phyloP scores from a whole-genome alignment of 2,113 vertebrate species.

The Glaucidium brasilianum region DNA sequence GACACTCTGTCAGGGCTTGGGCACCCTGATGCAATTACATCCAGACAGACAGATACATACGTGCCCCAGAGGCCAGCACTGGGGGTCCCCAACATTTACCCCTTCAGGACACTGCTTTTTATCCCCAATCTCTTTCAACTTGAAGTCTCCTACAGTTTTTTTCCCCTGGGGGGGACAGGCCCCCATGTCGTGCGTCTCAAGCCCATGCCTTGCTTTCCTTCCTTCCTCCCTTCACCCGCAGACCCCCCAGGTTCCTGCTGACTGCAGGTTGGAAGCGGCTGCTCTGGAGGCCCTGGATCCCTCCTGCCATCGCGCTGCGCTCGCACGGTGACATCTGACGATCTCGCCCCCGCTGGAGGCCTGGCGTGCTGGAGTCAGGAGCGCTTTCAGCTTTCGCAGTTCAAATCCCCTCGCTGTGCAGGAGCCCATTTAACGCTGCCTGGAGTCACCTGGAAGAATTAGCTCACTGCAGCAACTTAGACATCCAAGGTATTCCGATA shows the following conservation, averaged over 20 bases:
- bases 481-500: conserved; percentile 35
- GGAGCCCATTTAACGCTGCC: conserved; percentile 37
- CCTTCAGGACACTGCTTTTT: neutral
- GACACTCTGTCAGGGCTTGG: neutral
- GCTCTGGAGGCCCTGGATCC: neutral
- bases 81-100: neutral
- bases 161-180: accelerated
- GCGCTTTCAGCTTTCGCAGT: conserved; percentile 38
- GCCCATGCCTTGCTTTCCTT: neutral
- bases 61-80: neutral
- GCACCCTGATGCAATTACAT: neutral
- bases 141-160: neutral
- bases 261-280: neutral
- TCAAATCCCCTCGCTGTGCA: conserved; percentile 45
- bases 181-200: accelerated
- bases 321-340: conserved; percentile 22
- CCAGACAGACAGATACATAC: neutral
- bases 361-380: neutral
- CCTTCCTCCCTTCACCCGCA: accelerated
- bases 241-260: neutral
- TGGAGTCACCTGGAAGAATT: conserved; percentile 58
- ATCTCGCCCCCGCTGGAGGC: neutral
- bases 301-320: neutral
- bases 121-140: accelerated
- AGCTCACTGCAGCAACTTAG: conserved; percentile 31